These are phyloP conservation scores for Dilophus febrilis DNA, from an alignment of 2,888 invertebrate species.

Conservation along the genomic window DNA sequence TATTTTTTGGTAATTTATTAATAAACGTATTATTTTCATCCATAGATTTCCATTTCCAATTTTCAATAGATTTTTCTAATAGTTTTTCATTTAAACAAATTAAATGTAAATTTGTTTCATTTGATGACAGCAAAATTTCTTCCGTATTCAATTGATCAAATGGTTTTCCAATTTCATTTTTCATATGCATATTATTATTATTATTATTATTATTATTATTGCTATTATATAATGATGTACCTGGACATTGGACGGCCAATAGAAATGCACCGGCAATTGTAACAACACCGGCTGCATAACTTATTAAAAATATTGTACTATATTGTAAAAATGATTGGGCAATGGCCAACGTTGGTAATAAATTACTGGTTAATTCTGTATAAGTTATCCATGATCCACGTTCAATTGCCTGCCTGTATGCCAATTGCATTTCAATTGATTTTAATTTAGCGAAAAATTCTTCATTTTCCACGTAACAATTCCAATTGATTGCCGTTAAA, in stretches of 20 bases:
- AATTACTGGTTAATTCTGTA: constrained; percentile 44
- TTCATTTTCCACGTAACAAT: constrained; percentile 58
- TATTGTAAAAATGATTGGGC: constrained; percentile 24
- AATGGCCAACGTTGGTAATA: constrained; percentile 25
- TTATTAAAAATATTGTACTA: constrained; percentile 23
- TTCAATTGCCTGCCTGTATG: constrained; percentile 48
- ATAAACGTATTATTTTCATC: no score
- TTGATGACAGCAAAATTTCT: no score
- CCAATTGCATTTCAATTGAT: constrained; percentile 53
- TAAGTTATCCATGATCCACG: constrained; percentile 78
- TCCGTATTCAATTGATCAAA: no score
- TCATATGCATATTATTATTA: no score
- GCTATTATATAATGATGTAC: constrained; percentile 12
- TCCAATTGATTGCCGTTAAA: constrained; percentile 79
- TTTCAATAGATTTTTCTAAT: no score
- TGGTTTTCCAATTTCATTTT: no score
- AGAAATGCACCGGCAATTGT: constrained; percentile 31
- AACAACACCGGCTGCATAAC: constrained; percentile 28
- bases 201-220: no score
- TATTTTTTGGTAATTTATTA: no score
- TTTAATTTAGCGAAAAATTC: constrained; percentile 56
- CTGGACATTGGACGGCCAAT: constrained; percentile 34
- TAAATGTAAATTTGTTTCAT: no score
- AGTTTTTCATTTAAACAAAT: no score
- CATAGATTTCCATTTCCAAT: no score